These are phyloP conservation scores for Bhutanitis thaidina DNA, from an alignment of 2,888 invertebrate genomes.

Conservation along the genomic window DNA sequence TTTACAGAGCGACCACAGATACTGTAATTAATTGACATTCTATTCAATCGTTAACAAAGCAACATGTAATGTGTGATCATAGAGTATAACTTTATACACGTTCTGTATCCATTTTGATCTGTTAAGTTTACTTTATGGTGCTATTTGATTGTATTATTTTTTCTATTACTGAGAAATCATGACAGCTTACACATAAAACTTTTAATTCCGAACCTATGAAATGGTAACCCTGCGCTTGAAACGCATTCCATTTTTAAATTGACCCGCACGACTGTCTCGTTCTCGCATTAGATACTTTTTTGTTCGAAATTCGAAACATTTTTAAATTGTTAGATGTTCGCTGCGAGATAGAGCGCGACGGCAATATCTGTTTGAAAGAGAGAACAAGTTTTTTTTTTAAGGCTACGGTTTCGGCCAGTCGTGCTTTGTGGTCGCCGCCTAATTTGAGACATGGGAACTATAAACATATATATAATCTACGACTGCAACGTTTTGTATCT, in stretches of 20 bases:
- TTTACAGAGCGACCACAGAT: too few species aligned
- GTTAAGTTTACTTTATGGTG: too few species aligned
- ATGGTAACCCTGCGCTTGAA: constrained; percentile 24
- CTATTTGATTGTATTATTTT: too few species aligned
- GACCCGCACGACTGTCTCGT: constrained; percentile 34
- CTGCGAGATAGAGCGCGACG: constrained; percentile 27
- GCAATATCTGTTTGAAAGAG: constrained; percentile 19
- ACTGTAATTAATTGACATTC: too few species aligned
- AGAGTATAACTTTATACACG: too few species aligned
- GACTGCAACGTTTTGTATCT: background rate
- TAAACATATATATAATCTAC: background rate
- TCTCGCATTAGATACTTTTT: constrained; percentile 29
- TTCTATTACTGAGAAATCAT: too few species aligned
- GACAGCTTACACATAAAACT: too few species aligned
- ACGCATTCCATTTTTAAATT: constrained; percentile 36
- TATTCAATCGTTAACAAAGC: too few species aligned
- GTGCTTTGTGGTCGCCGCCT: constrained; percentile 29
- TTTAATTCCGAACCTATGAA: background rate
- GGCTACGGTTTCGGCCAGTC: constrained; percentile 31
- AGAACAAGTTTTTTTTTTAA: constrained; percentile 25
- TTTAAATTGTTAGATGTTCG: constrained; percentile 30
- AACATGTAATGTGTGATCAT: too few species aligned
- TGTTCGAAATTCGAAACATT: constrained; percentile 42
- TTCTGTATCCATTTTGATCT: too few species aligned
- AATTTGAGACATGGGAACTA: constrained; percentile 8